A percentile compares a stretch with the other conserved stretches of the same genome.
Conservation (phyloP, 1,140 invertebrate genomes). For the Aphis gossypii region DNA sequence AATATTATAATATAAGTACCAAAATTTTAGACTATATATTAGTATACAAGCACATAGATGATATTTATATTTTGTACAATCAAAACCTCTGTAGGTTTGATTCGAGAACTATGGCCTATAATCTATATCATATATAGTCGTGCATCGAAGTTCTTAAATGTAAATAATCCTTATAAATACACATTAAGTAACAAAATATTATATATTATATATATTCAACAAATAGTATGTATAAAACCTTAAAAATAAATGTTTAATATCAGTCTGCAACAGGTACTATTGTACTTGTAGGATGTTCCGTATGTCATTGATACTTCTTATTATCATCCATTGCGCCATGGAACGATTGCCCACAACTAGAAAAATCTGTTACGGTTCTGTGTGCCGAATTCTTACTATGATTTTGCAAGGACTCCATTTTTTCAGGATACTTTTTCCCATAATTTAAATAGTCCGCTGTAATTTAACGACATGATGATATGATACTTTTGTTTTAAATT, state of each 20-base stretch:
- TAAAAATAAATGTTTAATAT: constrained; percentile 26
- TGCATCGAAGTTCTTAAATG: not conserved
- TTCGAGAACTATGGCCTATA: not conserved
- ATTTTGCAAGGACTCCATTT: constrained; percentile 6
- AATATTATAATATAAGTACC: not conserved
- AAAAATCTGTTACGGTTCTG: constrained; percentile 19
- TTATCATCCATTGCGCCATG: not conserved
- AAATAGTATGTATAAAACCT: not conserved
- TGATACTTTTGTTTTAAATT: not conserved
- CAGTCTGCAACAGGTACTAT: constrained; percentile 54
- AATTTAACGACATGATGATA: not conserved
- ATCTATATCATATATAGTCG: not conserved
- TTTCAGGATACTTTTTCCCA: constrained; percentile 24
- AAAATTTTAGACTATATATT: not conserved
- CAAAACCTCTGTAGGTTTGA: not conserved
- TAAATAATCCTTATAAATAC: constrained; percentile 14
- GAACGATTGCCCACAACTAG: not conserved
- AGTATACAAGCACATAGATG: not conserved
- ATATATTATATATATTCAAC: not conserved
- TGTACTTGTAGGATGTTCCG: constrained; percentile 12
- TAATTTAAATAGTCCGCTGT: constrained; percentile 24
- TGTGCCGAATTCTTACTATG: constrained; percentile 11
- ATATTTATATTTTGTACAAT: not conserved
- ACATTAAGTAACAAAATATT: constrained; percentile 8
- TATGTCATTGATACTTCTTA: constrained; percentile 52